These are phyloP conservation scores for Leptura quadrifasciata DNA, from an alignment of 2,888 invertebrate species.

Conservation along the genomic window DNA sequence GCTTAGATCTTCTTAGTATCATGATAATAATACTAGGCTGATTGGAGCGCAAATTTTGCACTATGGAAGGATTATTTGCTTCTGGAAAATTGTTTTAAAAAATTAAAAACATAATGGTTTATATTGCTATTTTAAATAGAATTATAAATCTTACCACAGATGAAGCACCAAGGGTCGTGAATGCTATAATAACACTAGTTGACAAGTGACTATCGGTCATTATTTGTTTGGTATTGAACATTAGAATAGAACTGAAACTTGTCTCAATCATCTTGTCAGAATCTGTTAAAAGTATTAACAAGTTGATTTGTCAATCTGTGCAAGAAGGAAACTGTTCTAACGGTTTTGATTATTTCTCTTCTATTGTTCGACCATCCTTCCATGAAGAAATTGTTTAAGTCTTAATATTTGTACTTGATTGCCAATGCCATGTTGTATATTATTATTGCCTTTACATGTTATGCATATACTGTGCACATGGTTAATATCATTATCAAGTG, in stretches of 20 bases:
- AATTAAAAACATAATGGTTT: no score
- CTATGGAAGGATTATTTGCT: no score
- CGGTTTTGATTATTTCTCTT: background rate
- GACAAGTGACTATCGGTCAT: no score
- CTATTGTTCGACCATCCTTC: background rate
- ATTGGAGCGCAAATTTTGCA: no score
- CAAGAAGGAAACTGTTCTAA: background rate
- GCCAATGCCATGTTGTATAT: background rate
- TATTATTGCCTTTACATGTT: background rate
- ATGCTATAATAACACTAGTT: no score
- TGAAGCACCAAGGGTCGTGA: no score
- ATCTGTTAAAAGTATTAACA: slow-evolving; percentile 2
- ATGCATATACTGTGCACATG: background rate
- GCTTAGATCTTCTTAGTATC: no score
- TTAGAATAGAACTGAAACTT: background rate
- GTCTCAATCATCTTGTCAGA: background rate
- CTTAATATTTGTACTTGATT: background rate
- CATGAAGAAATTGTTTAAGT: background rate
- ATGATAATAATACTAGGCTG: no score
- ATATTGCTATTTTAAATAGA: no score
- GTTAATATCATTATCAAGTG: background rate
- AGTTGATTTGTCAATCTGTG: background rate
- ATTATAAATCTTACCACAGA: no score
- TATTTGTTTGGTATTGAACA: no score
- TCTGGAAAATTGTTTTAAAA: no score